A percentile compares a stretch with the other conserved stretches of the same genome.
phyloP scores from a whole-genome alignment of 37 sponge, comb jelly and placozoan species.

The Axinella damicornis region DNA sequence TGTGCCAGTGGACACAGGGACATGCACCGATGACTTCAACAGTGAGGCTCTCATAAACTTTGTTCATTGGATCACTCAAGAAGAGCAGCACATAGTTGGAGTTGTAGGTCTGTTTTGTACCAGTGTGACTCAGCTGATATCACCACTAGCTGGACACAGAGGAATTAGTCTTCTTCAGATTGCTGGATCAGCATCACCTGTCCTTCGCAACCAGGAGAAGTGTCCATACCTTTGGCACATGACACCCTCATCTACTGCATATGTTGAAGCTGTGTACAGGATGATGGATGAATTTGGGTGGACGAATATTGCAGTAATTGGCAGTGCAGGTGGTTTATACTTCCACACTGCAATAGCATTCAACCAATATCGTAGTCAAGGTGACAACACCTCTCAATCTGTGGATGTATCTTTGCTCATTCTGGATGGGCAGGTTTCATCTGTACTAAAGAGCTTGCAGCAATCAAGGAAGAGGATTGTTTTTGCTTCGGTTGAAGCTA shows the following conservation, averaged over 20 bases:
- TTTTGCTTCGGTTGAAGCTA: too few species aligned
- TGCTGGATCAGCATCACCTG: slow-evolving; percentile 13
- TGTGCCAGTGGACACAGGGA: neutral
- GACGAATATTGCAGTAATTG: slow-evolving; percentile 1
- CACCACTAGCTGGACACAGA: slow-evolving; percentile 12
- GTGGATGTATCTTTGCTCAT: too few species aligned
- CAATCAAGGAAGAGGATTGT: too few species aligned
- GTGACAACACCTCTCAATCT: too few species aligned
- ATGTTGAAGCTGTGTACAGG: neutral
- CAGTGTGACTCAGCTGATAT: neutral
- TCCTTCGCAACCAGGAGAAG: too few species aligned
- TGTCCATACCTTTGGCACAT: neutral
- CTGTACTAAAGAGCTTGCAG: too few species aligned
- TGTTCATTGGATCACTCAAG: neutral
- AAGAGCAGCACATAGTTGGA: slow-evolving; percentile 4
- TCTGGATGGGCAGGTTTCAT: too few species aligned
- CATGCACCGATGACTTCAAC: neutral
- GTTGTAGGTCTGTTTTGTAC: slow-evolving; percentile 28
- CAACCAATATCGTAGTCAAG: too few species aligned
- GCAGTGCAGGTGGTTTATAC: neutral
- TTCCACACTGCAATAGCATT: too few species aligned
- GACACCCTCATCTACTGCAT: neutral
- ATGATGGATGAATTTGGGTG: slow-evolving; percentile 14
- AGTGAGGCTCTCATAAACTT: neutral
- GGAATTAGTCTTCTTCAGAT: slow-evolving; percentile 8